A percentile compares a stretch with the other conserved stretches of the same genome.
phyloP scores from a whole-genome alignment of 2,113 vertebrate species.

The Sebastes fasciatus region DNA sequence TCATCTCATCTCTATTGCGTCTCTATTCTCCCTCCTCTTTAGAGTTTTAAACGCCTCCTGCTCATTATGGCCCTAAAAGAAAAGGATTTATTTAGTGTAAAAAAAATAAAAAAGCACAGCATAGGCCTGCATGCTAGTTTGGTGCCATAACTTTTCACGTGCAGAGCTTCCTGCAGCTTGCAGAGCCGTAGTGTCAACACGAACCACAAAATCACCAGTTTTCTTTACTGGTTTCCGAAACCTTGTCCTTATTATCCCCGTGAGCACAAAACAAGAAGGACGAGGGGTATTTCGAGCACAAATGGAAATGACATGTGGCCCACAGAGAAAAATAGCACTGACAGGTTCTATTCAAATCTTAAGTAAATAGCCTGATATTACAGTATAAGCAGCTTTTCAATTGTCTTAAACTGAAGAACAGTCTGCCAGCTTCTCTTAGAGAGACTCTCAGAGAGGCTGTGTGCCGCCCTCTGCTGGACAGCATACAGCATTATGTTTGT shows the following conservation, averaged over 20 bases:
- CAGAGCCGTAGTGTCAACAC: slow-evolving; percentile 44
- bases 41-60: slow-evolving; percentile 74
- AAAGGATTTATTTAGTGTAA: slow-evolving; percentile 72
- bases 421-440: slow-evolving; percentile 26
- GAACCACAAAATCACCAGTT: slow-evolving; percentile 68
- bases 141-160: slow-evolving; percentile 33
- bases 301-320: slow-evolving; percentile 36
- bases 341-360: slow-evolving; percentile 23
- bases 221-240: slow-evolving; percentile 43
- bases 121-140: slow-evolving; percentile 36
- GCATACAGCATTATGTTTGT: not conserved
- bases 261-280: slow-evolving; percentile 24
- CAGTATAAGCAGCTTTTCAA: slow-evolving; percentile 41
- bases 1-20: slow-evolving; percentile 70
- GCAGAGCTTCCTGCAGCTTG: slow-evolving; percentile 27
- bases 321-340: slow-evolving; percentile 6
- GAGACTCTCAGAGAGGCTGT: slow-evolving; percentile 52
- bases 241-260: slow-evolving; percentile 42
- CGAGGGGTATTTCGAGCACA: not conserved
- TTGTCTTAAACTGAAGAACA: slow-evolving; percentile 41
- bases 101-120: slow-evolving; percentile 30
- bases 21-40: slow-evolving; percentile 75
- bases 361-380: slow-evolving; percentile 49
- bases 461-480: slow-evolving; percentile 77
- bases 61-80: slow-evolving; percentile 73